Evolutionary conservation across 1,140 invertebrate species (phyloP), one percentile per base, ranked within the genome.

Genomic region (Gryllus bimaculatus): DNA sequence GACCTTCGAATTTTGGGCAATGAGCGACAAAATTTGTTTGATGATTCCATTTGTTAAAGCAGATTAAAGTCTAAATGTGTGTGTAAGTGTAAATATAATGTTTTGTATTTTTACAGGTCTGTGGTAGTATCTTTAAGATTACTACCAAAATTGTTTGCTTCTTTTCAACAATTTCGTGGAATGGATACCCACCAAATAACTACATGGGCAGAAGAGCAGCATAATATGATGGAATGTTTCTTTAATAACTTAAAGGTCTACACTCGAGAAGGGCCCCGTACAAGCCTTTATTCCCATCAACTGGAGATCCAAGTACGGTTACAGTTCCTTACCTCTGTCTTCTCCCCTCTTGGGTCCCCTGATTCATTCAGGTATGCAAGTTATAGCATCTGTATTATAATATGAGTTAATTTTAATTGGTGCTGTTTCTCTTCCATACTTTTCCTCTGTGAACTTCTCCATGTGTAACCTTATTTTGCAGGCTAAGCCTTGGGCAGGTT

Each of bases 141-240:
- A 48, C 85, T 98, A 75, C 95, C 96, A 8, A 97, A 97, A 84
- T 85, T 98, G 48, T 92, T 98, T 79, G 93, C 93, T 8, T 97
- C 95, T 74, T 98, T 97, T 85, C 94, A 96, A 87, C 94, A 95
- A 83, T 91, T 95, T 81, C 89, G 95, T 0, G 93, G 93, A 13
- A 90, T 93, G 86, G 93, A 94, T 83, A 94, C 93, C 82, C 92
- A 94, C 84, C 88, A 94, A 85, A 88, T 95, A 80, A 94, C 94
- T 0, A 90, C 94, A 83, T 97, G 95, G 95, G 95, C 95, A 7
- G 95, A 98, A 83, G 90, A 92, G 73, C 93, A 96, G 82, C 91
- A 95, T 83, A 90, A 92, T 76, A 96, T 98, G 95, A 95, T 97
- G 93, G 90, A 92, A 15, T 90, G 95, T 85, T 98, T 98, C 86